Evolutionary conservation across 1,140 invertebrate species (phyloP).

Genomic region (Glossosoma conforme): DNA sequence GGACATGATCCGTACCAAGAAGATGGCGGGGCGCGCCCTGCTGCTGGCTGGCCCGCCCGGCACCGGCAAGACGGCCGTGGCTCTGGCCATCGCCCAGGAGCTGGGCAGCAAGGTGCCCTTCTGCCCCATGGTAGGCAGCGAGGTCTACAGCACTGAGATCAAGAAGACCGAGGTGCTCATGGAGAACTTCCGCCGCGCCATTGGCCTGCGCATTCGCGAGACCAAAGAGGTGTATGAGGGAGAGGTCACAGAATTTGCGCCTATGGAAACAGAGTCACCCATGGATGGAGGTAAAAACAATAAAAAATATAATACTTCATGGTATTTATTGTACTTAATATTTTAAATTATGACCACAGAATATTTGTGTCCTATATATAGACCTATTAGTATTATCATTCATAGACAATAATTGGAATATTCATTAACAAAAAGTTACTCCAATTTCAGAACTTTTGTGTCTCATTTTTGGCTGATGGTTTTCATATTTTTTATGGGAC

Average conservation of each 20-base stretch:
- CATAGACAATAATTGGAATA: too few relatives aligned
- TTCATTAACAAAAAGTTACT: too few relatives aligned
- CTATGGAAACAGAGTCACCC: conserved; percentile 95
- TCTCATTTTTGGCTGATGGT: too few relatives aligned
- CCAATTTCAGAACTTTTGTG: too few relatives aligned
- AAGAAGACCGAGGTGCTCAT: conserved; percentile 99
- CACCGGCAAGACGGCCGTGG: conserved; percentile 98
- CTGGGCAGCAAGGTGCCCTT: conserved; percentile 97
- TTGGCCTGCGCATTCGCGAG: conserved; percentile 91
- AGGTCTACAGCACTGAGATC: conserved; percentile 99
- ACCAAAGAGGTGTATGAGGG: conserved; percentile 99
- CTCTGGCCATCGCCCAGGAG: conserved; percentile 96
- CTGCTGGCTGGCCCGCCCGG: conserved; percentile 95
- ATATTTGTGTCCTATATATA: conserved; percentile 5
- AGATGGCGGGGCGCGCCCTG: conserved; percentile 96
- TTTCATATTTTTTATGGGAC: too few relatives aligned
- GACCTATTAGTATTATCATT: neutral
- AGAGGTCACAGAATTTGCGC: conserved; percentile 97
- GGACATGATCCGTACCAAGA: conserved; percentile 94
- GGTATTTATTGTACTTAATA: neutral
- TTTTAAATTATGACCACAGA: neutral
- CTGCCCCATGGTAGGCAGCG: conserved; percentile 99
- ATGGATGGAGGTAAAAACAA: conserved; percentile 64
- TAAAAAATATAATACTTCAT: neutral
- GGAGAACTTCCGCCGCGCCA: conserved; percentile 98